phyloP scores from a whole-genome alignment of 1,140 invertebrate species.

The Heliothis virescens region DNA sequence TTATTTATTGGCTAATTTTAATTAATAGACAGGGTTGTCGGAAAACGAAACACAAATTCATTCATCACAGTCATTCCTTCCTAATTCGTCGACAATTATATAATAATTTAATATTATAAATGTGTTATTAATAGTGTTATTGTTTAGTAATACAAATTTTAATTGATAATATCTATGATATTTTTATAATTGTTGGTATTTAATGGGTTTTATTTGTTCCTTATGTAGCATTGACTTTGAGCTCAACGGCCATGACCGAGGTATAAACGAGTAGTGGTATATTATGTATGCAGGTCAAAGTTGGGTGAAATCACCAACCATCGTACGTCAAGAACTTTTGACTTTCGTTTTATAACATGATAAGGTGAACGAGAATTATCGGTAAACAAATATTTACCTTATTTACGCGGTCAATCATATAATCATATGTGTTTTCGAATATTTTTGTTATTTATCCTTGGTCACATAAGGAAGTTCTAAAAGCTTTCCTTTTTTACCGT shows the following conservation, averaged over 20 bases:
- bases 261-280: neutral
- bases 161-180: conserved; percentile 18
- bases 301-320: neutral
- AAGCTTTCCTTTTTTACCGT: neutral
- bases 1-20: conserved; percentile 43
- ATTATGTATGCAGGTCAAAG: conserved; percentile 28
- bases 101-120: conserved; percentile 41
- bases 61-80: conserved; percentile 36
- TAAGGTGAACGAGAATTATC: conserved; percentile 3
- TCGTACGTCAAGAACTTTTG: conserved; percentile 10
- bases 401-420: neutral
- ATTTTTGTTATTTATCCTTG: neutral
- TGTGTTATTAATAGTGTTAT: conserved; percentile 41
- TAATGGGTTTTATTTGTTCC: conserved; percentile 12
- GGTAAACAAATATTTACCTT: conserved; percentile 8
- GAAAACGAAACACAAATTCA: conserved; percentile 31
- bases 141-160: conserved; percentile 21
- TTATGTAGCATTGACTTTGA: conserved; percentile 25
- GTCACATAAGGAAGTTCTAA: neutral
- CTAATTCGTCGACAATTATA: conserved; percentile 46
- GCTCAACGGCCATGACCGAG: conserved; percentile 14
- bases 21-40: conserved; percentile 43
- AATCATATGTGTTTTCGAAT: neutral
- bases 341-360: conserved; percentile 19
- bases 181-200: conserved; percentile 22